Evolutionary conservation across 2,888 invertebrate species (phyloP).

Genomic region (Lysandra bellargus): DNA sequence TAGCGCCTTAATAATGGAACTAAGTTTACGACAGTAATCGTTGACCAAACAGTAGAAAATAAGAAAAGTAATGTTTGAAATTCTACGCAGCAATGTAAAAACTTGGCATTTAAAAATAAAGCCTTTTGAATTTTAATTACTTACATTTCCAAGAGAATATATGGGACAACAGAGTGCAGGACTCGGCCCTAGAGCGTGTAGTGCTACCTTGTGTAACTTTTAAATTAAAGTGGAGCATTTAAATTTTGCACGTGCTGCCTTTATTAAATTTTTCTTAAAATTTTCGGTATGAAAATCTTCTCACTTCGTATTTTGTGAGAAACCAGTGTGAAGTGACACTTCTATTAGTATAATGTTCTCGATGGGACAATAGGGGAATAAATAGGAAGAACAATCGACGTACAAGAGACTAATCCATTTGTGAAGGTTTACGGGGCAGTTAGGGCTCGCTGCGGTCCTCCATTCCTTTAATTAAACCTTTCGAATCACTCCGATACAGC

Average conservation of each 20-base stretch:
- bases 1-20: neutral
- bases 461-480: conserved; percentile 74
- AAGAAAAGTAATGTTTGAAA: neutral
- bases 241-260: conserved; percentile 1
- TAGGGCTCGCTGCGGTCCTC: conserved; percentile 48
- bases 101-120: neutral
- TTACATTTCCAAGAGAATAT: conserved; percentile 12
- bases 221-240: neutral
- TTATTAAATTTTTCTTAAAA: conserved; percentile 2
- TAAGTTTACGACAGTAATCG: neutral
- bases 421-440: conserved; percentile 46
- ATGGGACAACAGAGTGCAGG: conserved; percentile 10
- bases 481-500: conserved; percentile 48
- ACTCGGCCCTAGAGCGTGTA: neutral
- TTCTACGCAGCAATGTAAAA: neutral
- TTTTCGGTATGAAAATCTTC: neutral
- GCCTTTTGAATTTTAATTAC: conserved; percentile 7
- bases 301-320: neutral
- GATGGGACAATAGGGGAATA: neutral
- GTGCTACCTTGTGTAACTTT: neutral
- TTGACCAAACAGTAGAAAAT: neutral
- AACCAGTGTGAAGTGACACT: neutral
- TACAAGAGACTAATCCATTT: conserved; percentile 72
- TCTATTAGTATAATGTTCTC: neutral
- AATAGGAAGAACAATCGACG: conserved; percentile 50